phyloP scores from a whole-genome alignment of 2,797 vertebrate species.

The Okamejei kenojei region DNA sequence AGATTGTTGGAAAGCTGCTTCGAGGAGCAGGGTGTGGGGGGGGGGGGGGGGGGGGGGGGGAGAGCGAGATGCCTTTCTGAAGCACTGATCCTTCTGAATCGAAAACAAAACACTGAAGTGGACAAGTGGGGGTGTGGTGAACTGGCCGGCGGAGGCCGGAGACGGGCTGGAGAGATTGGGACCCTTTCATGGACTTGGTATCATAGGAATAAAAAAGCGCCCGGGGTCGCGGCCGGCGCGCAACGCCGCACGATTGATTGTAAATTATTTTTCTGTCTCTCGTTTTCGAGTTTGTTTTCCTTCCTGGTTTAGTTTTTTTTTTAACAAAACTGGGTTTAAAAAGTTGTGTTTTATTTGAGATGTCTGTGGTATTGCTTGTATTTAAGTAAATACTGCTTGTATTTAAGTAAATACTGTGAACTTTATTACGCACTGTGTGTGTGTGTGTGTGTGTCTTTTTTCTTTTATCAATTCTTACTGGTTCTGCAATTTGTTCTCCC shows the following conservation, averaged over 20 bases:
- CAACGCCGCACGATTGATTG: neutral
- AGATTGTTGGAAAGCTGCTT: slow-evolving; percentile 1
- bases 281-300: neutral
- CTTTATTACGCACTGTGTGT: neutral
- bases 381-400: slow-evolving; percentile 34
- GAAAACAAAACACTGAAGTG: neutral
- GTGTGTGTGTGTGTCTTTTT: no score
- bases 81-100: neutral
- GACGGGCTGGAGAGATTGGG: neutral
- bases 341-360: slow-evolving; percentile 5
- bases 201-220: neutral
- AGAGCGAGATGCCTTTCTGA: neutral
- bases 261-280: slow-evolving; percentile 10
- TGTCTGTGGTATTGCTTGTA: neutral
- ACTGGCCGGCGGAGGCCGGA: neutral
- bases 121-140: neutral
- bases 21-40: neutral
- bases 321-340: slow-evolving; percentile 24
- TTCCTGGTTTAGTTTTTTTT: neutral
- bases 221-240: neutral
- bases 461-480: neutral
- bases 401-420: no score
- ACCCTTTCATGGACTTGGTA: neutral
- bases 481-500: neutral
- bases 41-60: neutral